phyloP scores from a whole-genome alignment of 2,888 invertebrate genomes.

The Amitus sp. region DNA sequence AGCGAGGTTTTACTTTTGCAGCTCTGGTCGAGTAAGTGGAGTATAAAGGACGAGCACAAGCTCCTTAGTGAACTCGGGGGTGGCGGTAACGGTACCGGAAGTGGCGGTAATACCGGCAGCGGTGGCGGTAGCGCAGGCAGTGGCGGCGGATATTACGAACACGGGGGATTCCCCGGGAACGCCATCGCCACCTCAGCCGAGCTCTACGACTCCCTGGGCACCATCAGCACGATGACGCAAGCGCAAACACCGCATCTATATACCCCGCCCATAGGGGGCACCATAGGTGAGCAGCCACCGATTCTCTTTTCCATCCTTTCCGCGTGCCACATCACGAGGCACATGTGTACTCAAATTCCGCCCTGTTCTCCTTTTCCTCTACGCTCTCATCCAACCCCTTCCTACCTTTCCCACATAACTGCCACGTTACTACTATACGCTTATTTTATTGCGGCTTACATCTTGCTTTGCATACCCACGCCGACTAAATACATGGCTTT shows the following conservation, averaged over 20 bases:
- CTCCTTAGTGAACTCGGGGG: constrained; percentile 81
- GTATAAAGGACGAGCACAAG: constrained; percentile 91
- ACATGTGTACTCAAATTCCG: constrained; percentile 14
- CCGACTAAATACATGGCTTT: constrained; percentile 59
- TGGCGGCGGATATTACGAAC: constrained; percentile 64
- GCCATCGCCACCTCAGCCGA: constrained; percentile 69
- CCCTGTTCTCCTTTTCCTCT: constrained; percentile 43
- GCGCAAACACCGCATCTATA: constrained; percentile 79
- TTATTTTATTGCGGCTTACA: constrained; percentile 59
- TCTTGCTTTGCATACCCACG: constrained; percentile 60
- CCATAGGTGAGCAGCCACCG: constrained; percentile 70
- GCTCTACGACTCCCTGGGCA: constrained; percentile 77
- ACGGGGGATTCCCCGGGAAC: constrained; percentile 64
- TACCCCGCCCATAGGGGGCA: constrained; percentile 79
- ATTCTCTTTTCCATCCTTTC: constrained; percentile 56
- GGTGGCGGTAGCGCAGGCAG: constrained; percentile 66
- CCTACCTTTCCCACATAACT: constrained; percentile 45
- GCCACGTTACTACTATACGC: constrained; percentile 44
- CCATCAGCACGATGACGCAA: constrained; percentile 78
- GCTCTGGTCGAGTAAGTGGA: constrained; percentile 91
- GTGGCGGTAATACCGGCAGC: constrained; percentile 67
- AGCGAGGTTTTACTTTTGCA: constrained; percentile 63
- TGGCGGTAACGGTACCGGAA: constrained; percentile 66
- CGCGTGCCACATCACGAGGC: no score
- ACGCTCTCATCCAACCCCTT: constrained; percentile 35